Percentiles rank a stretch among this genome's conserved stretches.
These are phyloP conservation scores for Hirtodrosophila confusa DNA, from an alignment of 2,888 invertebrate genomes.

Conservation along the genomic window DNA sequence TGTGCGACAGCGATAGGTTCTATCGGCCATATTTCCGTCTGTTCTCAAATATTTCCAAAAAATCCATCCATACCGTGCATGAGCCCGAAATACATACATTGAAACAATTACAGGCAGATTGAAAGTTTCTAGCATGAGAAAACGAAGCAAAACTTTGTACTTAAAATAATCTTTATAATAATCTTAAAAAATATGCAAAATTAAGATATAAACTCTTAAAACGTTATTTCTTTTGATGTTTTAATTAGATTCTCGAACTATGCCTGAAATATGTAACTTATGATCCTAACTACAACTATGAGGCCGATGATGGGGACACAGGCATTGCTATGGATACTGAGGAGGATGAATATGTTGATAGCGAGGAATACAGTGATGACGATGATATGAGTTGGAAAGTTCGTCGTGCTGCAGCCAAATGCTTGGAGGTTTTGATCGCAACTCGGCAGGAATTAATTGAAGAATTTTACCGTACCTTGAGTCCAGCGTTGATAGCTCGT, in stretches of 20 bases:
- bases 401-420: conserved; percentile 97
- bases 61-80: too few species aligned
- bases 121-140: too few species aligned
- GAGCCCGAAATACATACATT: too few species aligned
- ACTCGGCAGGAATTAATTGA: conserved; percentile 95
- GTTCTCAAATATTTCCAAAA: too few species aligned
- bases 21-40: too few species aligned
- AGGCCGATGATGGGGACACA: conserved; percentile 91
- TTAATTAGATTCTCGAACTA: conserved; percentile 90
- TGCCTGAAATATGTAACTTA: conserved; percentile 96
- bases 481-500: conserved; percentile 95
- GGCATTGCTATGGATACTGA: conserved; percentile 90
- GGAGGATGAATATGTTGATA: conserved; percentile 91
- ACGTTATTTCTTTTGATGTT: neutral
- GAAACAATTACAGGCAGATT: too few species aligned
- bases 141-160: too few species aligned
- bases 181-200: too few species aligned
- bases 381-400: conserved; percentile 99
- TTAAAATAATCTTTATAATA: too few species aligned
- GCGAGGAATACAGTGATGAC: conserved; percentile 99
- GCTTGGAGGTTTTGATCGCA: conserved; percentile 96
- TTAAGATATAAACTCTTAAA: too few species aligned
- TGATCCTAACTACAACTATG: conserved; percentile 99
- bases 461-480: conserved; percentile 94
- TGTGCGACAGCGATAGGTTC: too few species aligned